These are phyloP conservation scores for Eupithecia tripunctaria DNA, from an alignment of 2,888 invertebrate genomes.

Conservation along the genomic window DNA sequence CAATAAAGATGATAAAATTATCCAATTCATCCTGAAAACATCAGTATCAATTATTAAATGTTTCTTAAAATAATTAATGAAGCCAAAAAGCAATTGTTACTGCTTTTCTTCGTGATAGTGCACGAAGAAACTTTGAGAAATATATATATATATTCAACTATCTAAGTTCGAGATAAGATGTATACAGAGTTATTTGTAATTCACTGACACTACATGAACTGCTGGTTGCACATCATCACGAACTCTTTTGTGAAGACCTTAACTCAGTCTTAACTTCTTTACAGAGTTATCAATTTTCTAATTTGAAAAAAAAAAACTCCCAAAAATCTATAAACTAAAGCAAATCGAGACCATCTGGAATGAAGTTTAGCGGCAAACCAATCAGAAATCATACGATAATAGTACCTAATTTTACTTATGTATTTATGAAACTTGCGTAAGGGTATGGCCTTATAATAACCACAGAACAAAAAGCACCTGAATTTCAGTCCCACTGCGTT, in stretches of 20 bases:
- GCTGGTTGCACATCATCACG: too few relatives aligned
- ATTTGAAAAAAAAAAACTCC: not conserved
- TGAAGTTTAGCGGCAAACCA: not conserved
- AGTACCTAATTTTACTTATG: not conserved
- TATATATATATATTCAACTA: too few relatives aligned
- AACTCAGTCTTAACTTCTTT: too few relatives aligned
- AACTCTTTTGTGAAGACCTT: too few relatives aligned
- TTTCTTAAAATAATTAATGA: not conserved
- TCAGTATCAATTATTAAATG: not conserved
- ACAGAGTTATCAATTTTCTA: too few relatives aligned
- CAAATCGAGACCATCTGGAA: not conserved
- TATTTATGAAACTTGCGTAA: not conserved
- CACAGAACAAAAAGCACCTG: not conserved
- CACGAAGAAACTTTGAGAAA: too few relatives aligned
- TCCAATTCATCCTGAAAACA: constrained; percentile 54
- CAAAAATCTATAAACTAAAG: not conserved
- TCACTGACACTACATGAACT: too few relatives aligned
- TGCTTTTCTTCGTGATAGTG: too few relatives aligned
- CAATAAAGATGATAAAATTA: constrained; percentile 45
- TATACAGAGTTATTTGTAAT: not conserved
- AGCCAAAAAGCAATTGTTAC: too few relatives aligned
- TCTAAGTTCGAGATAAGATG: not conserved
- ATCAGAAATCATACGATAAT: not conserved
- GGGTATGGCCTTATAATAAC: not conserved
- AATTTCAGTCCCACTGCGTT: constrained; percentile 7